These are phyloP conservation scores for Selenia dentaria DNA, from an alignment of 2,888 invertebrate genomes.

Conservation along the genomic window DNA sequence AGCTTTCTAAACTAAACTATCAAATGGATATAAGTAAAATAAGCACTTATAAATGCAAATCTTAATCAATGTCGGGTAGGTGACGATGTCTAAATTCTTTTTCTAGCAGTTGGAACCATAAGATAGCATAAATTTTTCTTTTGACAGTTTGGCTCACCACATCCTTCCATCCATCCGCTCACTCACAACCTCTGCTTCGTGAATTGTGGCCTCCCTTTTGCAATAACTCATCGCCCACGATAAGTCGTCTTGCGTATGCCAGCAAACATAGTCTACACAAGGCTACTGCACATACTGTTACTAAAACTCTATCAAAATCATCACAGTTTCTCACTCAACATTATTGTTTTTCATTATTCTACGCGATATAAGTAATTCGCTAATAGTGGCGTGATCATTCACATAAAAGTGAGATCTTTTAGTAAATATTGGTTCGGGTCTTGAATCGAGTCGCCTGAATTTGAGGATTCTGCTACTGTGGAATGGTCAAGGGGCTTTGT, in stretches of 20 bases:
- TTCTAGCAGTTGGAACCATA: conserved; percentile 64
- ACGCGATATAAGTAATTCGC: conserved; percentile 9
- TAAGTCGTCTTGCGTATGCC: conserved; percentile 62
- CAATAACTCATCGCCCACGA: conserved; percentile 66
- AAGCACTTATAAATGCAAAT: neutral
- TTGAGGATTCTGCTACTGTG: too few species aligned
- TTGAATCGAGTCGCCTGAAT: too few species aligned
- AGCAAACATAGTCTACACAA: conserved; percentile 72
- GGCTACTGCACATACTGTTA: conserved; percentile 72
- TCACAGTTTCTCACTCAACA: conserved; percentile 66
- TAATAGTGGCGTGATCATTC: neutral
- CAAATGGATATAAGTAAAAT: neutral
- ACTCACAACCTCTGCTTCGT: conserved; percentile 65
- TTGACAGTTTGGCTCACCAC: conserved; percentile 76
- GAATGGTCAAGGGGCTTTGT: too few species aligned
- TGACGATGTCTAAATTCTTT: conserved; percentile 55
- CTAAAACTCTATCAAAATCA: conserved; percentile 67
- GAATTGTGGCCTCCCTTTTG: conserved; percentile 49
- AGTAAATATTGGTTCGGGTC: too few species aligned
- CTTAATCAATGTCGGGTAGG: conserved; percentile 46
- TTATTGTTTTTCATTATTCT: conserved; percentile 31
- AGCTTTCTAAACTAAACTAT: too few species aligned
- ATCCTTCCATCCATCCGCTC: too few species aligned
- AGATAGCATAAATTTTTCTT: conserved; percentile 69
- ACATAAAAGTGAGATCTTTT: too few species aligned